Conservation (phyloP, 2,113 vertebrate genomes). For the Scomber colias region DNA sequence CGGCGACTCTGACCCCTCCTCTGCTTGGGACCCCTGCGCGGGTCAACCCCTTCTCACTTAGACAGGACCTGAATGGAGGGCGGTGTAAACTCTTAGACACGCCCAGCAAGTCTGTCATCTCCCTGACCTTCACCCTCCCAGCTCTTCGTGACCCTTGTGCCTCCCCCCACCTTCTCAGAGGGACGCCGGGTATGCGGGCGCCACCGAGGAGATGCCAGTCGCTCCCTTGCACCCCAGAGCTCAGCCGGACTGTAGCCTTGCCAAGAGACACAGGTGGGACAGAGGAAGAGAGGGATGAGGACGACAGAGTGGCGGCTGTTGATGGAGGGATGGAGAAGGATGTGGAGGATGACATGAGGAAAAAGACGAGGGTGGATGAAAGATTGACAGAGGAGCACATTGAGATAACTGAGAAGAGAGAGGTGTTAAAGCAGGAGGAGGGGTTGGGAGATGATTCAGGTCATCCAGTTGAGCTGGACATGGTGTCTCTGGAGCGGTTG, state of each 20-base stretch:
- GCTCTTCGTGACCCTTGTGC: constrained; percentile 76
- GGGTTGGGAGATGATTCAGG: constrained; percentile 49
- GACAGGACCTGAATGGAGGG: constrained; percentile 93
- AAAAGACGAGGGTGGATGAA: not conserved
- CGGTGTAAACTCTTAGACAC: constrained; percentile 94
- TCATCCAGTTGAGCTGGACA: constrained; percentile 75
- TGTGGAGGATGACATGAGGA: not conserved
- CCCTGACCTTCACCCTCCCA: constrained; percentile 88
- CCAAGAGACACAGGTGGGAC: constrained; percentile 29
- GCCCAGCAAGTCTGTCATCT: constrained; percentile 91
- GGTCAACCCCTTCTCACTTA: constrained; percentile 94
- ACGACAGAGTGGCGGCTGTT: not conserved
- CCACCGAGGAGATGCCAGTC: constrained; percentile 88
- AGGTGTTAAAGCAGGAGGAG: not conserved
- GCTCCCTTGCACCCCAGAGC: constrained; percentile 89
- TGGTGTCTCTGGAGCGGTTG: constrained; percentile 79
- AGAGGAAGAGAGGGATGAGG: not conserved
- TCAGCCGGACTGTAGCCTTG: constrained; percentile 71
- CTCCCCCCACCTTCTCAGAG: constrained; percentile 72
- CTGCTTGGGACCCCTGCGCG: constrained; percentile 83
- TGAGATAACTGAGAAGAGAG: constrained; percentile 13
- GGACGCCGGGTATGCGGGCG: constrained; percentile 45
- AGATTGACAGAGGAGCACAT: not conserved
- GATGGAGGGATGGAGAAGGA: not conserved
- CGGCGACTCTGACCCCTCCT: constrained; percentile 61